Percentiles rank a stretch among this genome's conserved stretches.
These are phyloP conservation scores for Myiotriccus ornatus DNA, from an alignment of 2,797 vertebrate genomes.

Conservation along the genomic window DNA sequence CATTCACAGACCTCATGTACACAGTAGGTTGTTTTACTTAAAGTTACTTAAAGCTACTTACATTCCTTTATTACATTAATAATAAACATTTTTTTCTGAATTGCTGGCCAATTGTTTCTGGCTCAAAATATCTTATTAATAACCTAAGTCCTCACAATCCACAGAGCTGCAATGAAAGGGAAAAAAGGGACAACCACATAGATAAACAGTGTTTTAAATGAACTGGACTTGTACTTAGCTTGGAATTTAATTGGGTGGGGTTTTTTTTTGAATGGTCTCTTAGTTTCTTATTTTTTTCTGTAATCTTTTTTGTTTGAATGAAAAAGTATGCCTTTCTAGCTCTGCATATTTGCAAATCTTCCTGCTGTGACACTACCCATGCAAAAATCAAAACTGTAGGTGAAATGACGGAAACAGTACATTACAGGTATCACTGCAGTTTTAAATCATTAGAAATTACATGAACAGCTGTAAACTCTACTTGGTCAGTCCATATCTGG, in stretches of 20 bases:
- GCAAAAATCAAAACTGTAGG: neutral
- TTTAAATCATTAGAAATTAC: neutral
- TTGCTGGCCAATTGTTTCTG: neutral
- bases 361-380: neutral
- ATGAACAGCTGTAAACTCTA: neutral
- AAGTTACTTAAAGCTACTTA: neutral
- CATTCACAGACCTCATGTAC: neutral
- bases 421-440: neutral
- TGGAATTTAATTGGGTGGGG: neutral
- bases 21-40: neutral
- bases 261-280: neutral
- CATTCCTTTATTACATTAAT: neutral
- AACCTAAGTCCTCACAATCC: neutral
- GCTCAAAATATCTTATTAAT: neutral
- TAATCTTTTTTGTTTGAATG: neutral
- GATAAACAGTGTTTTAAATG: neutral
- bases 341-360: neutral
- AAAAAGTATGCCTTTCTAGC: neutral
- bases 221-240: neutral
- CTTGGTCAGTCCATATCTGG: neutral
- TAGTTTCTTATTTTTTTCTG: neutral
- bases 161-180: neutral
- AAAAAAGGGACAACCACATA: neutral
- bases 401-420: neutral
- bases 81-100: neutral